phyloP scores from a whole-genome alignment of 2,113 vertebrate genomes.

The Setophaga coronata region DNA sequence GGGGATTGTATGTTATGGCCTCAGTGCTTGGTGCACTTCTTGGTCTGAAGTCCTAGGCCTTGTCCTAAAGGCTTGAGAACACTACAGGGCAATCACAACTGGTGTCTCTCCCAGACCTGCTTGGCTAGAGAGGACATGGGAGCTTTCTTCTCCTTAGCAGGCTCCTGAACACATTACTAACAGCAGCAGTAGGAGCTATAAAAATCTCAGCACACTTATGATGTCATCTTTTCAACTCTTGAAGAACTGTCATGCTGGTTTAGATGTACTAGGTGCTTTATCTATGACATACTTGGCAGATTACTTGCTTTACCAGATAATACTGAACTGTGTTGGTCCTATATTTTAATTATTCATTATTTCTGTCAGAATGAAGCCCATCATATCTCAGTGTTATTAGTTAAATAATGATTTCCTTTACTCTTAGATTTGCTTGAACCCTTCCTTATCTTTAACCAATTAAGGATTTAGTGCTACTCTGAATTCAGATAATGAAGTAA shows the following conservation, averaged over 20 bases:
- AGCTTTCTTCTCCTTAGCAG: neutral
- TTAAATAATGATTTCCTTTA: constrained; percentile 1
- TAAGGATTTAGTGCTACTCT: neutral
- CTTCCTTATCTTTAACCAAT: neutral
- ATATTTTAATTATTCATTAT: neutral
- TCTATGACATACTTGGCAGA: neutral
- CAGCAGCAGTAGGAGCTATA: neutral
- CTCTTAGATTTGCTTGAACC: neutral
- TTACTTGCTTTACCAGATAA: neutral
- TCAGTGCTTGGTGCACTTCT: neutral
- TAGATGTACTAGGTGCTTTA: neutral
- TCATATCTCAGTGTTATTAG: neutral
- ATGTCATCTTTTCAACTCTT: neutral
- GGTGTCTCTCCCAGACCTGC: neutral
- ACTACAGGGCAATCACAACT: accelerated
- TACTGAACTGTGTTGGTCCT: neutral
- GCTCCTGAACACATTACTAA: neutral
- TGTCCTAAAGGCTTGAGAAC: neutral
- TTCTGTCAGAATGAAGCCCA: neutral
- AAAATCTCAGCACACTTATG: neutral
- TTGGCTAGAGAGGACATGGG: neutral
- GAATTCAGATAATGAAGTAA: constrained; percentile 20
- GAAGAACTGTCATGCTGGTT: neutral
- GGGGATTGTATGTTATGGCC: neutral
- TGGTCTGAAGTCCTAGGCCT: neutral